Conservation (phyloP, 1,140 invertebrate genomes). For the Drosophila bipectinata region DNA sequence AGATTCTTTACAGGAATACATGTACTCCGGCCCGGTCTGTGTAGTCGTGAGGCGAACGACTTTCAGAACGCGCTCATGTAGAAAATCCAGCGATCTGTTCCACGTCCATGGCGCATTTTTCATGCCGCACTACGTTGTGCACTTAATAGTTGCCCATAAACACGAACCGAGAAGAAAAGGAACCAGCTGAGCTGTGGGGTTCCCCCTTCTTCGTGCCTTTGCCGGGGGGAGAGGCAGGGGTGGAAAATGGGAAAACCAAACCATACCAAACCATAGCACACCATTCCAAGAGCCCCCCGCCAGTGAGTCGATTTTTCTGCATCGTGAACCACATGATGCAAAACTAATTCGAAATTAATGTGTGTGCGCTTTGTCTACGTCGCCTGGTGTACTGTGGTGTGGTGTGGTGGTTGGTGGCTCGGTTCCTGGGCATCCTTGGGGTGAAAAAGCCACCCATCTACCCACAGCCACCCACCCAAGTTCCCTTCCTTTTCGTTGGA, state of each 20-base stretch:
- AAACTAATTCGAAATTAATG: slow-evolving; percentile 83
- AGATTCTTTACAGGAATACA: neutral
- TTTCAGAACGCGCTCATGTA: slow-evolving; percentile 77
- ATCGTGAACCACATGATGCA: slow-evolving; percentile 83
- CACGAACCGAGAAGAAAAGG: slow-evolving; percentile 34
- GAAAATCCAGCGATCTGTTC: slow-evolving; percentile 82
- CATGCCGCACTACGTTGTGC: slow-evolving; percentile 75
- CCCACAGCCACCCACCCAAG: neutral
- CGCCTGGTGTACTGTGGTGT: slow-evolving; percentile 42
- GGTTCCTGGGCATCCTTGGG: slow-evolving; percentile 3
- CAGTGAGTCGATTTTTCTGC: slow-evolving; percentile 78
- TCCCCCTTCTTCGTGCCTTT: neutral
- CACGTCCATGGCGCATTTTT: slow-evolving; percentile 79
- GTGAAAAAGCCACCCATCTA: neutral
- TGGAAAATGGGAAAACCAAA: slow-evolving; percentile 1
- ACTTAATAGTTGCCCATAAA: slow-evolving; percentile 81
- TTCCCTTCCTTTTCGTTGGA: neutral
- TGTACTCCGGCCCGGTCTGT: neutral
- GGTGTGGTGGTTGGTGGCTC: neutral
- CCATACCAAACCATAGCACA: neutral
- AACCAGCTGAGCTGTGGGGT: slow-evolving; percentile 43
- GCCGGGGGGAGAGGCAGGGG: neutral
- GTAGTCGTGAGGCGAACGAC: slow-evolving; percentile 37
- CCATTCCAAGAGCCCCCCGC: slow-evolving; percentile 3
- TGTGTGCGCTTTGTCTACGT: slow-evolving; percentile 78